These are phyloP conservation scores for Aleadryas rufinucha DNA, from an alignment of 2,113 vertebrate genomes.

Conservation along the genomic window DNA sequence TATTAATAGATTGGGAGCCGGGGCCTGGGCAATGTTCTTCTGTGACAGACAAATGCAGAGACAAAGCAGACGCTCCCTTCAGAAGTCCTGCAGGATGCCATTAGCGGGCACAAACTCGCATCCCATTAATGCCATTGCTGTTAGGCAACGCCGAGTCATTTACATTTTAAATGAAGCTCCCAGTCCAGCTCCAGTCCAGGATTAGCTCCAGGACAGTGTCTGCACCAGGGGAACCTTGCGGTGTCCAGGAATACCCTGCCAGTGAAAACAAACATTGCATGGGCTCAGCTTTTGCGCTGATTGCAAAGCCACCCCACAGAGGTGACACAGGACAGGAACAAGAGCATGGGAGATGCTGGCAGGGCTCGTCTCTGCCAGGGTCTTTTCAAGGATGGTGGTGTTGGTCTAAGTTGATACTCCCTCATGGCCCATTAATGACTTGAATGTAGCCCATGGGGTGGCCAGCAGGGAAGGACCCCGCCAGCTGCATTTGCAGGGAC, in stretches of 20 bases:
- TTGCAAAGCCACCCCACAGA: neutral
- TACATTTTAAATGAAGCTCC: conserved; percentile 7
- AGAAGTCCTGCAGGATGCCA: conserved; percentile 19
- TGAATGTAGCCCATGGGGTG: neutral
- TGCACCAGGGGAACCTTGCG: neutral
- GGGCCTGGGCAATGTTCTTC: conserved; percentile 24
- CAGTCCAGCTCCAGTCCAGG: neutral
- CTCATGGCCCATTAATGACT: neutral
- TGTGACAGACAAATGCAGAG: conserved; percentile 36
- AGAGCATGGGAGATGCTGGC: neutral
- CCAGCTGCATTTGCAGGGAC: neutral
- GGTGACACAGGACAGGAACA: neutral
- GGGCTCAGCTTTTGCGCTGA: neutral
- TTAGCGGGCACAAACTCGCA: neutral
- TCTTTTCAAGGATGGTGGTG: neutral
- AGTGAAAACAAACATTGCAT: neutral
- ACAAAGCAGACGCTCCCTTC: conserved; percentile 46
- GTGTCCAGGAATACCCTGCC: neutral
- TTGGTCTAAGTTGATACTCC: neutral
- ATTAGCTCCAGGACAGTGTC: neutral
- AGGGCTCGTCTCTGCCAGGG: neutral
- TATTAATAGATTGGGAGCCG: conserved; percentile 44
- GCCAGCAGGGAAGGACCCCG: neutral
- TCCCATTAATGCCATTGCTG: conserved; percentile 13
- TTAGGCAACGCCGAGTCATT: neutral